Base-by-base conservation (phyloP, 2,888 invertebrate species). In the Melinaea menophilus region DNA sequence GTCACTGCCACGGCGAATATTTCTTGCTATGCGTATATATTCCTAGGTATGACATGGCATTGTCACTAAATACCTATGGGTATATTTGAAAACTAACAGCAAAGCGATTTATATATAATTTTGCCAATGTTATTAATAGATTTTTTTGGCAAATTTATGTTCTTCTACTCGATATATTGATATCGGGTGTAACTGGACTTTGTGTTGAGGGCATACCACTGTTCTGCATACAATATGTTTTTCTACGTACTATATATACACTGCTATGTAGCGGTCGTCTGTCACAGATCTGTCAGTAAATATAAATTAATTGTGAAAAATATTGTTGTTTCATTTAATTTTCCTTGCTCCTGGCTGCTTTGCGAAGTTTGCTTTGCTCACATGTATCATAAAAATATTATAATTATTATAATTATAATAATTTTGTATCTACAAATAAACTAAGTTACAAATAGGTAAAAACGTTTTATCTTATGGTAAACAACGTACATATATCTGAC, bases 241-340 rank as follows among this genome's bases (percentile, higher is more conserved):
- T 51, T 31, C 51, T 48, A 11, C 41, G 35, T 11, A 46, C 9
- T 47, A 57, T 37, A 34, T n/a, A 62, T 61, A 61, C 51, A 57
- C 65, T 71, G 68, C 69, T 73, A 78, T 78, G 79, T 82, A 79
- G 79, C 82, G 59, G 76, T 82, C 81, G 82, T 79, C 78, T 74
- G 78, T 84, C 80, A 81, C 86, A 85, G 88, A 84, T 90, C 90
- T 89, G 85, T 87, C 81, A 82, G 82, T 87, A 83, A 85, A 88
- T 88, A 90, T 90, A 90, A 88, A 86, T 84, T 88, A 89, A 88
- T 86, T 90, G 90, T 90, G 84, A 85, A 80, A 77, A 76, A 78
- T 74, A 85, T 81, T 82, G 84, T 90, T 85, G 90, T 90, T 90
- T 90, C 67, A 90, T 89, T 90, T 88, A 61, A 66, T 66, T 64